Evolutionary conservation across 2,888 invertebrate species (phyloP), one percentile per base, ranked within the genome.

Genomic region (Eilema griseolum): DNA sequence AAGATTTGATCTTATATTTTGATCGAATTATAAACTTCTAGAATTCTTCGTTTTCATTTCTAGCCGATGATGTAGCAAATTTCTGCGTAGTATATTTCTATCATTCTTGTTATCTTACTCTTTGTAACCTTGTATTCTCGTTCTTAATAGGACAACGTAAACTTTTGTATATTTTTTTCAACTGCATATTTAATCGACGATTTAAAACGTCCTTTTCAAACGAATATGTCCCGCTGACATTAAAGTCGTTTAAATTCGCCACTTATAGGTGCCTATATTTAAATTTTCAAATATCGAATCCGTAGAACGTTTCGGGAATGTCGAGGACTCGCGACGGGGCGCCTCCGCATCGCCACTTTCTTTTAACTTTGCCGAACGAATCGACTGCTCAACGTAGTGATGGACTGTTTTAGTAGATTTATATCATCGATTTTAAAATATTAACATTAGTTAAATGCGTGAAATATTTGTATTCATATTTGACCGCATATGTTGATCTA

Each of bases 331-430:
- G 73, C 93, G 76, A 75, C 92, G 91, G 92, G 93, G 91, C 84
- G 93, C 84, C 88, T 81, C 84, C 82, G 83, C 84, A 83, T 85
- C 88, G 89, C 85, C 89, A 89, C 90, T 90, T 90, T 90, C 93
- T 93, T 94, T 94, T 78, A 91, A 90, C 88, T 89, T 87, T 80
- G 89, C 92, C 93, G 93, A 90, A 87, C 75, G 65, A 77, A 77
- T 80, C 73, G 77, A 77, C 78, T 78, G 81, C 77, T 74, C 73
- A 72, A 73, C 74, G 71, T 80, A 83, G 83, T 85, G 84, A 85
- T 86, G 85, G 79, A 86, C 85, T 78, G 74, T 76, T 78, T 76
- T 80, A 75, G 72, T 79, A 76, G 78, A 84, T 84, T 85, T 85
- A 80, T 84, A 80, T 81, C 80, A 82, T 77, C 81, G 77, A 80